Conservation (phyloP, 1,140 invertebrate genomes). For the Brevipalpus yothersi region DNA sequence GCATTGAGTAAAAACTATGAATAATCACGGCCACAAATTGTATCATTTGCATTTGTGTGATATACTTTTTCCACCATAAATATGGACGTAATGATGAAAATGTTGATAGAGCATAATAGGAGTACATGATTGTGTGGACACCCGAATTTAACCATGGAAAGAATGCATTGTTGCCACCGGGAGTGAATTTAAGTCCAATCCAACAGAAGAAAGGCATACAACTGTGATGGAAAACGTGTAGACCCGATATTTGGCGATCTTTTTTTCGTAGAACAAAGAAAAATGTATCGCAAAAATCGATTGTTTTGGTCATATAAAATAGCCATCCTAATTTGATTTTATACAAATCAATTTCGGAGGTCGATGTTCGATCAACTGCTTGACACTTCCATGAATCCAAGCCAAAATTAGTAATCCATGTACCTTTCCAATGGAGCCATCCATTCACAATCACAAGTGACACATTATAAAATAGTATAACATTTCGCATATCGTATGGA, state of each 20-base stretch:
- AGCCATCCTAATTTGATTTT: conserved; percentile 20
- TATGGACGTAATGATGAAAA: conserved; percentile 24
- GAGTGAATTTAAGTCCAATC: conserved; percentile 66
- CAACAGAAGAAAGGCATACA: conserved; percentile 35
- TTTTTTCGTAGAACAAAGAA: conserved; percentile 75
- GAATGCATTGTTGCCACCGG: conserved; percentile 3
- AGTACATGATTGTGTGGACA: conserved; percentile 42
- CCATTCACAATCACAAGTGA: conserved; percentile 7
- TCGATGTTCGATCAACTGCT: background rate
- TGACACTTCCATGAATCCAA: conserved; percentile 8
- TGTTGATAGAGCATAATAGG: conserved; percentile 25
- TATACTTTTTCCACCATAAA: conserved; percentile 29
- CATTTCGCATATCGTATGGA: conserved; percentile 2
- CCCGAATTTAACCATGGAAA: conserved; percentile 17
- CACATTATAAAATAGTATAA: conserved; percentile 10
- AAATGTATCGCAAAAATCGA: conserved; percentile 27
- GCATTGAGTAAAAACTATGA: conserved; percentile 3
- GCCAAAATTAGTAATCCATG: conserved; percentile 11
- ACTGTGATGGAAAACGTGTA: conserved; percentile 30
- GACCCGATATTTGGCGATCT: conserved; percentile 54
- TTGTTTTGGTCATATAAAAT: conserved; percentile 23
- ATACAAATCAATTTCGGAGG: background rate
- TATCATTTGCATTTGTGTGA: conserved; percentile 24
- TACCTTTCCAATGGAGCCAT: conserved; percentile 6
- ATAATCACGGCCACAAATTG: conserved; percentile 8